phyloP scores from a whole-genome alignment of 2,113 vertebrate genomes.

The Gymnarchus niloticus region DNA sequence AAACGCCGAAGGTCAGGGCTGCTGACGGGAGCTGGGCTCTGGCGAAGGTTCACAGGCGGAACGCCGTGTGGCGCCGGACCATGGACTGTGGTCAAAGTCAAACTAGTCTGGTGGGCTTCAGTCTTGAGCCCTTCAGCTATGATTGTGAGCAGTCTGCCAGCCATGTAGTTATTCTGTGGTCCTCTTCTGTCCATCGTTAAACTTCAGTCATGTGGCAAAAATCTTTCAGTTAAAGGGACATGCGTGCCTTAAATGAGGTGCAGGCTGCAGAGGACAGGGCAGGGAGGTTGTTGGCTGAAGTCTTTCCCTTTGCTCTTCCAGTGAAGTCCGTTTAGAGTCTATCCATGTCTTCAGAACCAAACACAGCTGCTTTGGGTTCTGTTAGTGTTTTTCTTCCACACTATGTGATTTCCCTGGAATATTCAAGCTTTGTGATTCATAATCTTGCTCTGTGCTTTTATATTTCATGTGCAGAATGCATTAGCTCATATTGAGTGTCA shows the following conservation, averaged over 20 bases:
- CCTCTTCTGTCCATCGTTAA: not conserved
- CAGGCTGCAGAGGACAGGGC: not conserved
- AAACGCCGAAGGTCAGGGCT: not conserved
- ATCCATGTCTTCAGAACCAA: no score
- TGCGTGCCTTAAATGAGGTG: conserved; percentile 38
- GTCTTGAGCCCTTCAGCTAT: not conserved
- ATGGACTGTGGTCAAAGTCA: no score
- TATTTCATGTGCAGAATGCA: conserved; percentile 17
- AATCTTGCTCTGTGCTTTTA: conserved; percentile 6
- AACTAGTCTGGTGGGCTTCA: not conserved
- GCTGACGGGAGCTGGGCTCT: not conserved
- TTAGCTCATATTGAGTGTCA: not conserved
- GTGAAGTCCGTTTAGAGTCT: not conserved
- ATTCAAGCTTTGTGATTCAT: not conserved
- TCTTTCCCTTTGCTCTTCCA: not conserved
- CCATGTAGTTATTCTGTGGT: not conserved
- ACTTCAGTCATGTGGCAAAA: not conserved
- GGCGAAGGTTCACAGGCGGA: no score
- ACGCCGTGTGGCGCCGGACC: no score
- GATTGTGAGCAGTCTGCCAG: not conserved
- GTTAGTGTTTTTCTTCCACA: not conserved
- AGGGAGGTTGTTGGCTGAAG: not conserved
- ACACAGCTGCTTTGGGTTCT: not conserved
- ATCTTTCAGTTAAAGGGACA: conserved; percentile 65
- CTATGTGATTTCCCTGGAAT: not conserved